Base-by-base conservation (phyloP, 2,113 vertebrate genomes). In the Lutjanus erythropterus region DNA sequence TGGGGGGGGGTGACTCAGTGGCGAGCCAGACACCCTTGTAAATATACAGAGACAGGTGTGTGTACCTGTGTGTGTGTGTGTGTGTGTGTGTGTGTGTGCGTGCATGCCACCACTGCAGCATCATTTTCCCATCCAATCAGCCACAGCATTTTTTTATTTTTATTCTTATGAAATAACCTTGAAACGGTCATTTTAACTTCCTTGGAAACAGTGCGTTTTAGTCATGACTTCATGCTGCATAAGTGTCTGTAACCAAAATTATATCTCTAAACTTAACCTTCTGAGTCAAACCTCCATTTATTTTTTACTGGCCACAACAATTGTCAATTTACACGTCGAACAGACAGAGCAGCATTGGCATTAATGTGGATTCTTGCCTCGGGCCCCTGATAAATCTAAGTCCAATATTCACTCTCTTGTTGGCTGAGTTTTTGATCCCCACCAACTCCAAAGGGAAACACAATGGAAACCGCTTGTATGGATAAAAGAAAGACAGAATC, bases 1-100 rank as follows among this genome's bases (percentile, higher is more conserved):
- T 56, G 25, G 66, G 61, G 59, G 27, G 31, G 18, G 46, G 70
- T 86, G 88, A 86, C 65, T 89, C 79, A 78, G 72, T 77, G 72
- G 64, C 0, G 9, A 78, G 60, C 44, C 78, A 53, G 50, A 80
- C 39, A 62, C 33, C 62, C 56, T 52, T 59, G 71, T 58, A 64
- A 74, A 73, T 35, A 73, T 42, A 44, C 47, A 67, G 46, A 41
- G 27, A 62, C 35, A 62, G 8, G 56, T 35, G 39, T 49, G 49
- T 10, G 23, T n/a, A 25, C 12, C 47, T 33, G 50, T 35, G 49
- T 62, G 53, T 27, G 15, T 47, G 56, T 6, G n/a, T 31, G n/a
- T 49, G 61, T 14, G 42, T 49, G 61, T 49, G 56, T 47, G 42
- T 61, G 78, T 46, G 39, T 19, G 41, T 42, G 41, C 41, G 11